Conservation (phyloP, 2,888 invertebrate species). For the Cheilosia grossa region DNA sequence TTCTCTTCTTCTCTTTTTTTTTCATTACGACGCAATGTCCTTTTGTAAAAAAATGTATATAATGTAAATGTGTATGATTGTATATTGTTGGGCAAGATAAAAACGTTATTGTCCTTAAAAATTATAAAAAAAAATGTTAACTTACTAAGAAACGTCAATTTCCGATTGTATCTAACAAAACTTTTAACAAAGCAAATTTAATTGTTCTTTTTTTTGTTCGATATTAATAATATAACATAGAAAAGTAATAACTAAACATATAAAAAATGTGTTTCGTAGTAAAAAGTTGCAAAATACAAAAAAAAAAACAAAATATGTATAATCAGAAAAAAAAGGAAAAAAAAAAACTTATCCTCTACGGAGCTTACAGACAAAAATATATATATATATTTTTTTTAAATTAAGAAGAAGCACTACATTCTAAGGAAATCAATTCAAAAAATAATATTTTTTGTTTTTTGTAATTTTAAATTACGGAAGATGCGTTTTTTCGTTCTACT, state of each 20-base stretch:
- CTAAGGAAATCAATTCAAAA: constrained; percentile 47
- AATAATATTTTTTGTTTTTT: constrained; percentile 54
- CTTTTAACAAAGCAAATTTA: constrained; percentile 61
- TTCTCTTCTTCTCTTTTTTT: constrained; percentile 32
- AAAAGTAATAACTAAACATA: constrained; percentile 51
- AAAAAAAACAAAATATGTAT: constrained; percentile 41
- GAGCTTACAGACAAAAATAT: constrained; percentile 22
- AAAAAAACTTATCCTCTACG: constrained; percentile 34
- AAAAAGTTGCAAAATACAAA: constrained; percentile 57
- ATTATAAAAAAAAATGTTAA: constrained; percentile 54
- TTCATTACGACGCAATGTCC: constrained; percentile 60
- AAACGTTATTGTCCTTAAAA: constrained; percentile 68
- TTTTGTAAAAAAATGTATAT: constrained; percentile 63
- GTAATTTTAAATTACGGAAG: constrained; percentile 75
- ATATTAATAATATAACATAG: constrained; percentile 59
- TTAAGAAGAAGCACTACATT: constrained; percentile 48
- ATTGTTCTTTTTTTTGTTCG: constrained; percentile 27
- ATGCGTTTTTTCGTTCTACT: constrained; percentile 58
- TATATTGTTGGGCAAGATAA: constrained; percentile 74
- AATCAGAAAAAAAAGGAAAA: constrained; percentile 43
- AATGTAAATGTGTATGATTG: constrained; percentile 69
- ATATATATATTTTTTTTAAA: constrained; percentile 50
- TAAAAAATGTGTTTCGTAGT: constrained; percentile 47
- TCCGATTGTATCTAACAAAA: constrained; percentile 68
- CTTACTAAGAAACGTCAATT: constrained; percentile 66